Conservation (phyloP, 2,797 vertebrate species). For the Sebastes elongatus region DNA sequence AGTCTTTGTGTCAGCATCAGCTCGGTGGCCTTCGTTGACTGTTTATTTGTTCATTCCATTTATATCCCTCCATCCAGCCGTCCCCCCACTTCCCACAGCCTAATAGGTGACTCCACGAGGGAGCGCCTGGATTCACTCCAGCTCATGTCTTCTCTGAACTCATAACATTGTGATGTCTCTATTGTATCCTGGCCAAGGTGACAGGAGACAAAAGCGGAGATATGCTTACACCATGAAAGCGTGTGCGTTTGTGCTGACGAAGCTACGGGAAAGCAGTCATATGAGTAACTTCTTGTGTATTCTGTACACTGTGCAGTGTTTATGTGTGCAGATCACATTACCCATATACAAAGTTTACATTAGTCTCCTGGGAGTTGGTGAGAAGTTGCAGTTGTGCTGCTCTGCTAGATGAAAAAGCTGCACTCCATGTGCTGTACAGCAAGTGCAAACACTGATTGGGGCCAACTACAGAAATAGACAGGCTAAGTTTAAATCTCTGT, state of each 20-base stretch:
- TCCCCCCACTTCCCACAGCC: constrained; percentile 53
- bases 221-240: constrained; percentile 11
- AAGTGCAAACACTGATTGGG: constrained; percentile 13
- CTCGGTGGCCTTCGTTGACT: background rate
- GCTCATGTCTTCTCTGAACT: constrained; percentile 24
- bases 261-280: constrained; percentile 24
- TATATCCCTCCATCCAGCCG: constrained; percentile 39
- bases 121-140: constrained; percentile 38
- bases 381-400: constrained; percentile 22
- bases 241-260: constrained; percentile 35
- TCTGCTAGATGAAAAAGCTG: background rate
- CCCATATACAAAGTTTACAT: constrained; percentile 41
- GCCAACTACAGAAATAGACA: constrained; percentile 54
- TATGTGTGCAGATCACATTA: constrained; percentile 48
- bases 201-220: constrained; percentile 23
- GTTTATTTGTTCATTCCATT: constrained; percentile 60
- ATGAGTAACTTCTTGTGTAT: constrained; percentile 27
- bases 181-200: constrained; percentile 36
- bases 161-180: constrained; percentile 8
- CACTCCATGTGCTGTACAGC: background rate
- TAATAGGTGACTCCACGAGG: constrained; percentile 43
- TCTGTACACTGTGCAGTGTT: constrained; percentile 29
- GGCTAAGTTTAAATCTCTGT: constrained; percentile 44
- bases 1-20: constrained; percentile 16
- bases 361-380: constrained; percentile 26